Evolutionary conservation across 2,797 vertebrate genomes (phyloP), one percentile per base, ranked within the genome.

Genomic region (Sebastes vulpes): DNA sequence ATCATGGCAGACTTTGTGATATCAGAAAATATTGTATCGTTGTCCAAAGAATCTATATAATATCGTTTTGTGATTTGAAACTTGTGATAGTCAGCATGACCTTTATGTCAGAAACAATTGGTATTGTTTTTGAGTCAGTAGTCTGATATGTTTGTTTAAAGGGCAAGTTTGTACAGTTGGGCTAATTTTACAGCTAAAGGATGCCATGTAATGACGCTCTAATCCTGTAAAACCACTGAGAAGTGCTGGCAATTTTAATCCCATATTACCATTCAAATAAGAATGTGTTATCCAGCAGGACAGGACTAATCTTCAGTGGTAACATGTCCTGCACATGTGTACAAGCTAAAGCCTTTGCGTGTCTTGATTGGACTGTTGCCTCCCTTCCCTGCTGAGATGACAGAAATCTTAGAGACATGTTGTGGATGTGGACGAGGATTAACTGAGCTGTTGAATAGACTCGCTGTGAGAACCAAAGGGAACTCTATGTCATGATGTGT

Each of bases 261-360:
- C 91, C 86, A 80, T 72, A 91, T 95, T 93, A 89, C 84, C 84
- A 91, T 93, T 94, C 80, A 89, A 92, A 95, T 87, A 64, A 65
- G 82, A 75, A 79, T 66, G 64, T 77, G 69, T 84, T 83, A 79
- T 82, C 84, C 84, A 46, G 71, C 71, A 69, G 31, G 58, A 65
- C 77, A 63, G 31, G 56, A 64, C 76, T 92, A 82, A 88, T 94
- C 86, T 91, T 78, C 68, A 83, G 9, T 83, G 21, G 28, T 82
- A 78, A 66, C 78, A 79, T 66, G 69, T 65, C 63, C 46, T 12
- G 21, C 26, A 54, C 73, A 54, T 63, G 72, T 77, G 59, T 57
- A 57, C 69, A 23, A 68, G 61, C 70, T 54, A 38, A 80, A 87
- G 77, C 63, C 77, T 50, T 35, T 75, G 65, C 73, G 59, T 65